Percentiles rank a stretch among this genome's conserved stretches.
These are phyloP conservation scores for Chaitophorus viminalis DNA, from an alignment of 2,888 invertebrate genomes.

Conservation along the genomic window DNA sequence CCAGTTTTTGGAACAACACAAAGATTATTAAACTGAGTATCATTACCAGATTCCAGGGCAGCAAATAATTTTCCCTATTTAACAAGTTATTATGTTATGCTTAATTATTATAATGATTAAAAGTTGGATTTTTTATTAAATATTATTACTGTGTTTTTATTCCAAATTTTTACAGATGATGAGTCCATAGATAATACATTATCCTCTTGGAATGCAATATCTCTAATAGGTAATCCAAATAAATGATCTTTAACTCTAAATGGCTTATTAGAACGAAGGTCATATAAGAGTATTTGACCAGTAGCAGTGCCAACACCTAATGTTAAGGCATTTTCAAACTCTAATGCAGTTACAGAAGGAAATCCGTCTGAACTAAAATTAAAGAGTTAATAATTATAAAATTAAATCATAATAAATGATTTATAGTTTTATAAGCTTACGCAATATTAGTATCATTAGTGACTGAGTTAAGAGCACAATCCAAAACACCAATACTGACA, in stretches of 20 bases:
- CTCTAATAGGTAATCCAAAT: constrained; percentile 90
- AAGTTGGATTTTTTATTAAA: not conserved
- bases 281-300: constrained; percentile 94
- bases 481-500: constrained; percentile 80
- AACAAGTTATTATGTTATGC: constrained; percentile 61
- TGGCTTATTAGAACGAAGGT: constrained; percentile 91
- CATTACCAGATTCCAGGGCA: constrained; percentile 86
- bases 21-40: constrained; percentile 84
- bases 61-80: constrained; percentile 90
- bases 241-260: constrained; percentile 92
- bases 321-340: constrained; percentile 79
- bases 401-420: not conserved
- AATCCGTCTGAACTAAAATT: constrained; percentile 72
- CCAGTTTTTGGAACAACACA: constrained; percentile 91
- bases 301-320: constrained; percentile 93
- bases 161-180: constrained; percentile 90
- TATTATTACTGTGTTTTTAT: constrained; percentile 78
- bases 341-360: constrained; percentile 82
- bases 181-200: constrained; percentile 90
- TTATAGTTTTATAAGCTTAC: constrained; percentile 18
- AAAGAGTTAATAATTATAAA: not conserved
- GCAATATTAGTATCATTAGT: constrained; percentile 49
- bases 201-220: constrained; percentile 86
- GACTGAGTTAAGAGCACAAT: constrained; percentile 78
- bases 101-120: not conserved